Evolutionary conservation across 2,797 vertebrate genomes (phyloP).

Genomic region (Ctenosaura bakeri): DNA sequence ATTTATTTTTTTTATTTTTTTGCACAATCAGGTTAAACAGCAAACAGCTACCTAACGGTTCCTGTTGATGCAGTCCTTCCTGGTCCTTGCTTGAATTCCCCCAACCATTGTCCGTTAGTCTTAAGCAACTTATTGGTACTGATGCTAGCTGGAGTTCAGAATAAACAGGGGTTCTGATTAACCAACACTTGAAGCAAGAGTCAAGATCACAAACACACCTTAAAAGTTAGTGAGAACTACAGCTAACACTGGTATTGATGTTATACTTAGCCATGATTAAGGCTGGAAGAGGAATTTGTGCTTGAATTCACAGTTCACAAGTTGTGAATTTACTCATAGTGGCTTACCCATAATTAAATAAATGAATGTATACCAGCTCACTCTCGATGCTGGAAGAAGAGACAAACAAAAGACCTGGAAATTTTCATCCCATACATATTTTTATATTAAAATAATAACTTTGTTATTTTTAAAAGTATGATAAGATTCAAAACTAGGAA

Average conservation of each 20-base stretch:
- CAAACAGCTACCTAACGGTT: not conserved
- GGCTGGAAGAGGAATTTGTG: not conserved
- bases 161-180: not conserved
- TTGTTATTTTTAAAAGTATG: not conserved
- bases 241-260: not conserved
- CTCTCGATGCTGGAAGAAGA: too few species aligned
- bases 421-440: not conserved
- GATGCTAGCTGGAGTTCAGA: not conserved
- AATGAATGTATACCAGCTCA: not conserved
- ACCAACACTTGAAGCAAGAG: not conserved
- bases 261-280: not conserved
- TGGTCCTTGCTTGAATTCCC: not conserved
- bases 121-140: not conserved
- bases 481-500: not conserved
- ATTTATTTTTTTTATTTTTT: not conserved
- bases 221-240: not conserved
- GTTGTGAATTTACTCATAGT: not conserved
- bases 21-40: not conserved
- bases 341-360: constrained; percentile 1
- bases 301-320: too few species aligned
- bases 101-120: too few species aligned
- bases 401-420: not conserved
- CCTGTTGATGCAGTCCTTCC: not conserved
- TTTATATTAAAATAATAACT: not conserved
- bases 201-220: not conserved